Conservation (phyloP, 2,888 invertebrate species). For the Caenorhabditis uteleia region DNA sequence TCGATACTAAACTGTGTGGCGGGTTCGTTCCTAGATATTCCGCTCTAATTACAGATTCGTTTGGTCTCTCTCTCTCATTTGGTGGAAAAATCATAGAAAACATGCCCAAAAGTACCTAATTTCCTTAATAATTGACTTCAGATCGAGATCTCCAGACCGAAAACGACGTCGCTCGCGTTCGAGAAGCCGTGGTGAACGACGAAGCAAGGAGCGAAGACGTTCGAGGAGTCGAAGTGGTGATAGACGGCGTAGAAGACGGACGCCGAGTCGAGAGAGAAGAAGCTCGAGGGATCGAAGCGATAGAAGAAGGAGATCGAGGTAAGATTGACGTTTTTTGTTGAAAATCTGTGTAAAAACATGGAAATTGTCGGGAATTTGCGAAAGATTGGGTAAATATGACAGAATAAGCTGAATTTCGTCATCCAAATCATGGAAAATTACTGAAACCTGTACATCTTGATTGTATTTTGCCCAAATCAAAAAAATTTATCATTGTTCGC, state of each 20-base stretch:
- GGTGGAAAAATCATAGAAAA: background rate
- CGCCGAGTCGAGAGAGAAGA: constrained; percentile 20
- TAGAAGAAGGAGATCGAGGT: constrained; percentile 21
- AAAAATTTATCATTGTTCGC: too few species aligned
- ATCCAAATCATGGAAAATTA: too few species aligned
- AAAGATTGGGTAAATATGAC: too few species aligned
- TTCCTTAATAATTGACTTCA: constrained; percentile 4
- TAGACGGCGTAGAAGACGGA: constrained; percentile 23
- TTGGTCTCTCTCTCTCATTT: background rate
- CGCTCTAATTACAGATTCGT: background rate
- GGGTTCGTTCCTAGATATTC: constrained; percentile 2
- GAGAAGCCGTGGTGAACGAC: constrained; percentile 9
- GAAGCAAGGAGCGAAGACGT: constrained; percentile 9
- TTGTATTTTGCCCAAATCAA: too few species aligned
- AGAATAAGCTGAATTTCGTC: too few species aligned
- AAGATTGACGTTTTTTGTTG: background rate
- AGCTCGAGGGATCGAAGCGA: constrained; percentile 23
- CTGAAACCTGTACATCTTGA: too few species aligned
- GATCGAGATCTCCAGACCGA: constrained; percentile 17
- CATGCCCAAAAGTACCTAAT: background rate
- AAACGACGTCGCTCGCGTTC: constrained; percentile 17
- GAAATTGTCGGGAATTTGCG: background rate
- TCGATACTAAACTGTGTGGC: too few species aligned
- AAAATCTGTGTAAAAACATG: background rate
- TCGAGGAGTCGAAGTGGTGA: constrained; percentile 42